Base-by-base conservation (phyloP, 2,113 vertebrate species). In the Cricetomys ansorgei region DNA sequence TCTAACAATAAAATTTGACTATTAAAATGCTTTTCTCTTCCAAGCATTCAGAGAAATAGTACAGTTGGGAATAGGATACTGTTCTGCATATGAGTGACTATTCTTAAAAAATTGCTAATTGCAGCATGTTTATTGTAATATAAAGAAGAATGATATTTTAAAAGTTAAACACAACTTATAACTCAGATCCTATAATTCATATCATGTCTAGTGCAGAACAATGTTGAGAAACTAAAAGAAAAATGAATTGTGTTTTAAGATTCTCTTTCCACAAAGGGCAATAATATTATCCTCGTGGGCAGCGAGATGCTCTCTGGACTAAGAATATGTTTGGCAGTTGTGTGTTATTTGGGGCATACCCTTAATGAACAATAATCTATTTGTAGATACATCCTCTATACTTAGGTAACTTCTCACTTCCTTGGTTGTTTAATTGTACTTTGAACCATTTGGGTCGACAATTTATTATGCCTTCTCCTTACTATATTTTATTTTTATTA, bases 401-500 rank as follows among this genome's bases (percentile, higher is more conserved):
- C 55, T 94, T 88, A 97, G 2, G 95, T 75, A 37, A 89, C 97
- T 97, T 97, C 97, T 98, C 65, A 98, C 94, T 97, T 98, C 95
- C 94, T 95, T 69, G 50, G 65, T 96, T 96, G 84, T 95, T 97
- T 95, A 97, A 97, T 87, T 98, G 50, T 86, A 97, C 94, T 98
- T 98, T 76, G 73, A 96, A 91, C 79, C 96, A 29, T 29, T 97
- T 95, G 97, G 79, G 81, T 57, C 96, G 94, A 59, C 93, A 70
- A 67, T 96, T 98, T 79, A 97, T 98, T 98, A 97, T 96, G 48
- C 91, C 98, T 98, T 98, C 94, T 85, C 89, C 95, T 98, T 94
- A 97, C 94, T 97, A 9, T 96, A 96, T 91, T 96, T 81, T 96
- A 92, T 98, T 98, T 98, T 98, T 98, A 98, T 96, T 97, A 96